These are phyloP conservation scores for Monopis laevigella DNA, from an alignment of 2,888 invertebrate species.

Conservation along the genomic window DNA sequence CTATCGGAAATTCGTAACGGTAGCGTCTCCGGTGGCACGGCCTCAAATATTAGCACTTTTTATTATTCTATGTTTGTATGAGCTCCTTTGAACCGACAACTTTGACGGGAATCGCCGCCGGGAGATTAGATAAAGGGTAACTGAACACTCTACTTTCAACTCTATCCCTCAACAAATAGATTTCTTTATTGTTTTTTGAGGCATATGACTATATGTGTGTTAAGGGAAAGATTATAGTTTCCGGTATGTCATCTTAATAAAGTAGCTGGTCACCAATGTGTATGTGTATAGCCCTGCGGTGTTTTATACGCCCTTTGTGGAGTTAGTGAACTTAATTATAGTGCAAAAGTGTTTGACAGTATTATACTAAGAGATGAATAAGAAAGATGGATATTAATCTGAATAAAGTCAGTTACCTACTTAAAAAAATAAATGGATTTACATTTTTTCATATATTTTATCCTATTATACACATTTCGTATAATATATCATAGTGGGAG, in stretches of 20 bases:
- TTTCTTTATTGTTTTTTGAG: not conserved
- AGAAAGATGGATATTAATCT: too few species aligned
- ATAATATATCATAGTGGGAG: too few species aligned
- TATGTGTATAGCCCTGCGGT: conserved; percentile 7
- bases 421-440: too few species aligned
- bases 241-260: conserved; percentile 11
- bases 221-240: conserved; percentile 14
- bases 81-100: conserved; percentile 36
- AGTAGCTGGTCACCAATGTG: conserved; percentile 6
- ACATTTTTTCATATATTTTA: too few species aligned
- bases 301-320: conserved; percentile 1
- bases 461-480: too few species aligned
- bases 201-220: too few species aligned
- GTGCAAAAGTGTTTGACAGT: too few species aligned
- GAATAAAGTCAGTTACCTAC: too few species aligned
- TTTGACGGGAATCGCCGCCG: conserved; percentile 28
- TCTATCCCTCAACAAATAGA: not conserved
- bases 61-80: conserved; percentile 43
- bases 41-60: conserved; percentile 50
- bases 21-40: conserved; percentile 34
- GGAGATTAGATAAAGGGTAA: conserved; percentile 32
- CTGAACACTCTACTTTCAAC: not conserved
- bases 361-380: too few species aligned
- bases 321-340: too few species aligned
- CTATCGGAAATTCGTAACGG: conserved; percentile 15